These are phyloP conservation scores for Thalpophila matura DNA, from an alignment of 2,888 invertebrate species.

Conservation along the genomic window DNA sequence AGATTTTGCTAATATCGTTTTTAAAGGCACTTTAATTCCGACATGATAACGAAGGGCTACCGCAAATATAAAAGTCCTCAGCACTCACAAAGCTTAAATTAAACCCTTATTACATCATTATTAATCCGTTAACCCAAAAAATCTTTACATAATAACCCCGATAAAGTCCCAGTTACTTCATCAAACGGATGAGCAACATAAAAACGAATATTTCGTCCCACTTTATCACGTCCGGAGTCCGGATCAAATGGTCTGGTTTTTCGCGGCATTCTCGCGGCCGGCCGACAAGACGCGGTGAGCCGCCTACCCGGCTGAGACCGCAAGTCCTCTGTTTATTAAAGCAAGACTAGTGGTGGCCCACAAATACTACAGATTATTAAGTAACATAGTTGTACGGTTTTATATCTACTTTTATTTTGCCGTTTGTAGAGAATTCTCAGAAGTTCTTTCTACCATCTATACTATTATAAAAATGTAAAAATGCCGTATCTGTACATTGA, in stretches of 20 bases:
- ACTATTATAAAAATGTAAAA: no score
- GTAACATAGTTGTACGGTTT: background rate
- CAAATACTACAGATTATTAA: conserved; percentile 26
- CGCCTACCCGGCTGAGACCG: conserved; percentile 22
- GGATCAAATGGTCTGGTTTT: conserved; percentile 51
- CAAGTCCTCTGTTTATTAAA: conserved; percentile 36
- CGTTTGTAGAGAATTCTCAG: no score
- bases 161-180: conserved; percentile 32
- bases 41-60: no score
- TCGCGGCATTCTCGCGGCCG: conserved; percentile 35
- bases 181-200: conserved; percentile 39
- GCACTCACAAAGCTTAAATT: background rate
- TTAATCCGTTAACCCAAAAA: conserved; percentile 9
- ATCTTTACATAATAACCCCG: conserved; percentile 35
- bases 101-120: background rate
- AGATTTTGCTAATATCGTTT: no score
- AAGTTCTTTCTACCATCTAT: no score
- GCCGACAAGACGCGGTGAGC: conserved; percentile 38
- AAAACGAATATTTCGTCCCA: conserved; percentile 42
- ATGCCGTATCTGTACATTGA: no score
- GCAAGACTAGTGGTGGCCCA: conserved; percentile 11
- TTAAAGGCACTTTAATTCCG: no score
- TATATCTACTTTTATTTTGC: background rate
- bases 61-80: background rate
- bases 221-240: conserved; percentile 32